Percentiles rank a stretch among this genome's conserved stretches.
Conservation (phyloP, 2,888 invertebrate genomes). For the Plagodis dolabraria region DNA sequence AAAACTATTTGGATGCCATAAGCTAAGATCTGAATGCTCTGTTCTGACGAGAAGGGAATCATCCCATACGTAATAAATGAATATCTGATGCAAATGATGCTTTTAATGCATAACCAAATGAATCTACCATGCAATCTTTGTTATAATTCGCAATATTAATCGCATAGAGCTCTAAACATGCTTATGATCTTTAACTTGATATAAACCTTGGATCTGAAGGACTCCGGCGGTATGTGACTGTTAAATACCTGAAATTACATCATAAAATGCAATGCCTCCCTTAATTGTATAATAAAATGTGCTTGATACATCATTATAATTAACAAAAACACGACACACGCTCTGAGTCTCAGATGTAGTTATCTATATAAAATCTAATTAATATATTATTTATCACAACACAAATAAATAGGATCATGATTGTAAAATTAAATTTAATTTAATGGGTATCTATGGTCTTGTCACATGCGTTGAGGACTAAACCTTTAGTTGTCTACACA, state of each 20-base stretch:
- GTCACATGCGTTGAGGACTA: too few relatives aligned
- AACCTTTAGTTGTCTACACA: too few relatives aligned
- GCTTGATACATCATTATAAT: constrained; percentile 33
- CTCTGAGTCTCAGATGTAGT: neutral
- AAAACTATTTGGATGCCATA: constrained; percentile 38
- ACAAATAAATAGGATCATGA: too few relatives aligned
- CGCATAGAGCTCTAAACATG: constrained; percentile 75
- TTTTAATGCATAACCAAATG: neutral
- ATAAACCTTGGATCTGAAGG: constrained; percentile 96
- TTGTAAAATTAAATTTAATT: too few relatives aligned
- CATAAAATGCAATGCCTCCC: constrained; percentile 78
- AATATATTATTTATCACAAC: too few relatives aligned
- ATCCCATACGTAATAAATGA: constrained; percentile 10
- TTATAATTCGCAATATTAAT: constrained; percentile 52
- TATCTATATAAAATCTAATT: neutral
- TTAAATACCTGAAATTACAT: constrained; percentile 94
- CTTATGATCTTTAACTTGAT: constrained; percentile 83
- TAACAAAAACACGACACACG: neutral
- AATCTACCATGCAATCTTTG: constrained; percentile 66
- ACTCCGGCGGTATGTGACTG: constrained; percentile 97
- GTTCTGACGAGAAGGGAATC: constrained; percentile 7
- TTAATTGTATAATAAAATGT: constrained; percentile 47
- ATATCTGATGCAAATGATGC: constrained; percentile 22
- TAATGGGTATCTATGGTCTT: too few relatives aligned
- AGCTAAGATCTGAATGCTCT: constrained; percentile 15